A percentile compares a stretch with the other conserved stretches of the same genome.
phyloP scores from a whole-genome alignment of 53 echinoderm and acorn worm genomes.

The Stichopus horrens region DNA sequence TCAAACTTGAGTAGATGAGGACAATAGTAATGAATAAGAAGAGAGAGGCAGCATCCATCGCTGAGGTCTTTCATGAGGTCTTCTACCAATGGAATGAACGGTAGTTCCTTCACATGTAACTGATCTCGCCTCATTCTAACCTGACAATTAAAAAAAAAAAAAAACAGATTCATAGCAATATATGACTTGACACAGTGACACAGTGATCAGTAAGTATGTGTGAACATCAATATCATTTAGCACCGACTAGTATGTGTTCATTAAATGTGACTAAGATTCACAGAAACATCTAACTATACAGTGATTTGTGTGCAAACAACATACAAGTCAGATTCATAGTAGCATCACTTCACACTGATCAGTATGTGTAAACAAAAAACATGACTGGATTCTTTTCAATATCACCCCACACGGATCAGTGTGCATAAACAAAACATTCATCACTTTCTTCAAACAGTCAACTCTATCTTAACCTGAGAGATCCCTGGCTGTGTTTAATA shows the following conservation, averaged over 20 bases:
- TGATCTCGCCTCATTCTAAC: constrained; percentile 80
- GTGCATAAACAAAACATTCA: no score
- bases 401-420: no score
- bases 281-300: not conserved
- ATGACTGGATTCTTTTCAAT: no score
- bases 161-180: constrained; percentile 62
- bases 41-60: constrained; percentile 82
- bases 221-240: not conserved
- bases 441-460: no score
- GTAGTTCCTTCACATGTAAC: constrained; percentile 75
- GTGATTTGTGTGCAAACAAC: not conserved
- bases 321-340: no score
- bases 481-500: no score
- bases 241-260: not conserved
- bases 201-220: not conserved
- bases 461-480: no score
- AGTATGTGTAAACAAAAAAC: no score
- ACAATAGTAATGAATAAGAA: constrained; percentile 79
- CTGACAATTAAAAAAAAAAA: constrained; percentile 70
- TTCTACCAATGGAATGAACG: constrained; percentile 68
- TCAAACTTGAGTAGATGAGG: constrained; percentile 82
- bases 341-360: no score
- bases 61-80: constrained; percentile 81
- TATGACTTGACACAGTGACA: constrained; percentile 63
- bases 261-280: not conserved